Percentiles rank a stretch among this genome's conserved stretches.
phyloP scores from a whole-genome alignment of 2,797 vertebrate genomes.

The Remorina albescens region DNA sequence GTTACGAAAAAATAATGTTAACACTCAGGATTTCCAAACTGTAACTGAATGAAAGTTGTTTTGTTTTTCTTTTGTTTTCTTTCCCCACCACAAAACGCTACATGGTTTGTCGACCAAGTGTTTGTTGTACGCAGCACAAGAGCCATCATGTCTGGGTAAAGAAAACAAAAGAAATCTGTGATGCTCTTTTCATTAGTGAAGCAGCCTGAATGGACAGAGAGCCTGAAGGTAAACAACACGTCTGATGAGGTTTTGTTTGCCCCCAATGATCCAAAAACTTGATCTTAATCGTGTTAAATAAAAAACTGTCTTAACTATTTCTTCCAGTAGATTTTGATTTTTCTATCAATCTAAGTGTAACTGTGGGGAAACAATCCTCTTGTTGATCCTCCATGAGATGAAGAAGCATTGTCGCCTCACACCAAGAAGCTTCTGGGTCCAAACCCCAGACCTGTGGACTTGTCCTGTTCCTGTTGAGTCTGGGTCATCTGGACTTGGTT shows the following conservation, averaged over 20 bases:
- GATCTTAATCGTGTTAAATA: constrained; percentile 41
- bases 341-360: too few species aligned
- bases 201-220: constrained; percentile 9
- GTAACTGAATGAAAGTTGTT: constrained; percentile 6
- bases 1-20: constrained; percentile 7
- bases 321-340: background rate
- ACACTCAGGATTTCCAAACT: constrained; percentile 56
- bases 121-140: constrained; percentile 19
- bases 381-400: too few species aligned
- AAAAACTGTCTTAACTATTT: constrained; percentile 44
- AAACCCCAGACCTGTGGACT: too few species aligned
- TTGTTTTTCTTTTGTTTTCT: background rate
- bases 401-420: too few species aligned
- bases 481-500: too few species aligned
- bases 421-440: too few species aligned
- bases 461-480: too few species aligned
- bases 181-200: constrained; percentile 1
- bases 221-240: background rate
- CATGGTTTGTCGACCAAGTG: constrained; percentile 1
- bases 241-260: constrained; percentile 20
- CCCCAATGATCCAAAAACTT: constrained; percentile 14
- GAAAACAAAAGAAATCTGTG: background rate
- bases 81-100: background rate
- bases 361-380: too few species aligned
- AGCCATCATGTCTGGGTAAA: background rate